Percentiles rank a stretch among this genome's conserved stretches.
These are phyloP conservation scores for Diprion similis DNA, from an alignment of 1,140 invertebrate genomes.

Conservation along the genomic window DNA sequence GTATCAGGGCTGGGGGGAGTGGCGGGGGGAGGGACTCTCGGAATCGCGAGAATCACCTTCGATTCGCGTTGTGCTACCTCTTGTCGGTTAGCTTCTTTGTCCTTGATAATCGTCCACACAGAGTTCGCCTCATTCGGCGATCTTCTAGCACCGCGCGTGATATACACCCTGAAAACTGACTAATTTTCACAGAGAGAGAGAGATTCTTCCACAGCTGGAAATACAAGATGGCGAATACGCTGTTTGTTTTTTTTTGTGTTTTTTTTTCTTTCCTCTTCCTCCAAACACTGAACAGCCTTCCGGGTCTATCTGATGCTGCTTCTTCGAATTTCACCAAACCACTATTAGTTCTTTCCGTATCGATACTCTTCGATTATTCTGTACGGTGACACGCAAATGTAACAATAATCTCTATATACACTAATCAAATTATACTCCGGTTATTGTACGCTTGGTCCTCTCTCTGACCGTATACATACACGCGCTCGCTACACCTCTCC, in stretches of 20 bases:
- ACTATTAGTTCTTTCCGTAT: neutral
- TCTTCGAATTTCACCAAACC: neutral
- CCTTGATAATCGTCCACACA: slow-evolving; percentile 30
- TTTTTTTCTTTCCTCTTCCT: neutral
- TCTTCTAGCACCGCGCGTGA: slow-evolving; percentile 39
- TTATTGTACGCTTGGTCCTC: neutral
- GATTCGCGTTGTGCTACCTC: slow-evolving; percentile 43
- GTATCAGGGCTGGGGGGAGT: slow-evolving; percentile 35
- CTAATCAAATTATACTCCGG: neutral
- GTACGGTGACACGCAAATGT: neutral
- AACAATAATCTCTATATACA: neutral
- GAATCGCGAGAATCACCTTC: slow-evolving; percentile 12
- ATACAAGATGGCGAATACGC: slow-evolving; percentile 41
- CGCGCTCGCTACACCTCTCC: slow-evolving; percentile 7
- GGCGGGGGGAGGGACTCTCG: slow-evolving; percentile 10
- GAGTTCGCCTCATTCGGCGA: slow-evolving; percentile 51
- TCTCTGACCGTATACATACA: neutral
- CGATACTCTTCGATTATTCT: neutral
- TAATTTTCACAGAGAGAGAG: slow-evolving; percentile 14
- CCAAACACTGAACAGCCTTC: neutral
- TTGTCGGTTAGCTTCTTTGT: slow-evolving; percentile 26
- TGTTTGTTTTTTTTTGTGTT: slow-evolving; percentile 39
- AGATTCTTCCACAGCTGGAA: slow-evolving; percentile 33
- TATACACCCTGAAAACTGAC: slow-evolving; percentile 3
- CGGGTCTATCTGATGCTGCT: neutral